phyloP scores from a whole-genome alignment of 2,797 vertebrate species.

The Phrynocephalus vlangalii region DNA sequence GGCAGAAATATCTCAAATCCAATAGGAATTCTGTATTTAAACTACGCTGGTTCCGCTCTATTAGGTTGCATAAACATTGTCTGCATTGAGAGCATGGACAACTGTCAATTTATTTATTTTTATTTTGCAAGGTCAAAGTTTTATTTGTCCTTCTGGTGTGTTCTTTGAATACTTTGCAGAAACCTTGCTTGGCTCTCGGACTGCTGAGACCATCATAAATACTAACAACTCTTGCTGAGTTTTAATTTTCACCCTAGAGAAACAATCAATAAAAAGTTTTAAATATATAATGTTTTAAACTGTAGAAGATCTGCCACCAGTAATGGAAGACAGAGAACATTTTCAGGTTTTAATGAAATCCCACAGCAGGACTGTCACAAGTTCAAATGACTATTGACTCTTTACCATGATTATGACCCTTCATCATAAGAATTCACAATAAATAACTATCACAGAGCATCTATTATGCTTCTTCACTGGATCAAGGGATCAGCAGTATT shows the following conservation, averaged over 20 bases:
- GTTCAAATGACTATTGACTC: slow-evolving; percentile 16
- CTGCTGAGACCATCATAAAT: neutral
- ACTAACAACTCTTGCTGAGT: neutral
- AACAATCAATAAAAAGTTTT: slow-evolving; percentile 30
- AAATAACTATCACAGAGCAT: neutral
- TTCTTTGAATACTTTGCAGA: slow-evolving; percentile 20
- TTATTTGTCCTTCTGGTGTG: neutral
- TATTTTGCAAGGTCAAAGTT: neutral
- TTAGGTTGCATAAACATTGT: neutral
- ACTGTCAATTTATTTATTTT: neutral
- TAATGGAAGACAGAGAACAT: slow-evolving; percentile 30
- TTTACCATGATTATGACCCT: neutral
- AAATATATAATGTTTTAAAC: neutral
- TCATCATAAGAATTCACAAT: neutral
- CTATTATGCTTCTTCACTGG: neutral
- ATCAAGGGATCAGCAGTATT: neutral
- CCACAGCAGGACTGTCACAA: neutral
- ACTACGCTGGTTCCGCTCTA: neutral
- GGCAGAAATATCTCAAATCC: no score
- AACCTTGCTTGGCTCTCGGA: neutral
- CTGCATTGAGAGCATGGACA: neutral
- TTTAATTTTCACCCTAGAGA: slow-evolving; percentile 49
- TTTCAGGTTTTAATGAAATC: slow-evolving; percentile 10
- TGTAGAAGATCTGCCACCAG: neutral
- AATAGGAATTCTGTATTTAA: no score